phyloP scores from a whole-genome alignment of 2,888 invertebrate species.

The Cylloceria caligata region DNA sequence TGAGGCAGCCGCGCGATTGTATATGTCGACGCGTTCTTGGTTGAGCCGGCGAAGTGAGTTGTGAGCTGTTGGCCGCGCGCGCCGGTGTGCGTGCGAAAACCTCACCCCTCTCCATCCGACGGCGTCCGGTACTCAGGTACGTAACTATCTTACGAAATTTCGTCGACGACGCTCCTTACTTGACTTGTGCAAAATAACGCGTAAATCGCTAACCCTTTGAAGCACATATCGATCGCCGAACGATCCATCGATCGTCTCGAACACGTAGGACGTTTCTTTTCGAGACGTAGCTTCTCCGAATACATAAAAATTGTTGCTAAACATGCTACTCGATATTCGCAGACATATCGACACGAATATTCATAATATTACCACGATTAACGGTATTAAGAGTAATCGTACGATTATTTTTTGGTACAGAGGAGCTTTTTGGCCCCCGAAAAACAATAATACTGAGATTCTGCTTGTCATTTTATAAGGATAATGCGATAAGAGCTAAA shows the following conservation, averaged over 20 bases:
- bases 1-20: constrained; percentile 66
- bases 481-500: not conserved
- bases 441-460: not conserved
- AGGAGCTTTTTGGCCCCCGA: not conserved
- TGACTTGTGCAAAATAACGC: not conserved
- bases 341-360: not conserved
- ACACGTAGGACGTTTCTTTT: not conserved
- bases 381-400: not conserved
- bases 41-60: constrained; percentile 73
- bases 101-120: constrained; percentile 54
- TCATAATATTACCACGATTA: not conserved
- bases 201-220: not conserved
- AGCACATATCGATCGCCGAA: not conserved
- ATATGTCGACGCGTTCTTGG: constrained; percentile 79
- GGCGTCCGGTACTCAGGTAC: constrained; percentile 66
- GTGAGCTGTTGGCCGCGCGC: constrained; percentile 70
- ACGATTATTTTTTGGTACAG: not conserved
- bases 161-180: not conserved
- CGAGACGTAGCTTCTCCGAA: not conserved
- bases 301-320: not conserved
- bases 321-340: not conserved
- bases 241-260: not conserved
- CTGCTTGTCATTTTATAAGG: not conserved
- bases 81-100: constrained; percentile 76
- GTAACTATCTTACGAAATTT: constrained; percentile 38